phyloP scores from a whole-genome alignment of 2,113 vertebrate genomes.

The Calonectris borealis region DNA sequence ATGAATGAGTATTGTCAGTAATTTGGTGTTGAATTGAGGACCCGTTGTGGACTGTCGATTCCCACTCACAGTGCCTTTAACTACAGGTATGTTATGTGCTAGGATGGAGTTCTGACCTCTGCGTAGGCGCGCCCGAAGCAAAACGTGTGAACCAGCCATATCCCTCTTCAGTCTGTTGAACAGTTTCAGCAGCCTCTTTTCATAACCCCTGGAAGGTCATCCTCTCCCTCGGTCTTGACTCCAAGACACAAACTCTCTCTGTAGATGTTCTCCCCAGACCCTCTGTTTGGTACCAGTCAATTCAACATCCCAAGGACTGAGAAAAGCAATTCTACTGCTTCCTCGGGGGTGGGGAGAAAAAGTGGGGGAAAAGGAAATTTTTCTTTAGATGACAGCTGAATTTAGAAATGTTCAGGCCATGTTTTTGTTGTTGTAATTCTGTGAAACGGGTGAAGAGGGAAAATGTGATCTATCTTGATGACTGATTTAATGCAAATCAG shows the following conservation, averaged over 20 bases:
- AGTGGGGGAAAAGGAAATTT: background rate
- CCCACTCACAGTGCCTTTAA: background rate
- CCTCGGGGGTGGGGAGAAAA: background rate
- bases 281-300: background rate
- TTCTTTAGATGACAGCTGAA: background rate
- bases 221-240: background rate
- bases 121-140: background rate
- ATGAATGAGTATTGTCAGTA: background rate
- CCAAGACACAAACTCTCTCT: background rate
- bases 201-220: background rate
- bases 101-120: background rate
- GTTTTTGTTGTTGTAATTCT: background rate
- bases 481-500: constrained; percentile 20
- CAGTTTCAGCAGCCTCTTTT: background rate
- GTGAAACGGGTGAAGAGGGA: background rate
- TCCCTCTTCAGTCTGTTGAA: background rate
- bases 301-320: background rate
- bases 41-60: background rate
- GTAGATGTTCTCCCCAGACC: background rate
- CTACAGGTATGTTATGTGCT: background rate
- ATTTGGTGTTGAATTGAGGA: background rate
- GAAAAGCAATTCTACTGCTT: background rate
- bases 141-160: background rate
- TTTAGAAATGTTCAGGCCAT: background rate
- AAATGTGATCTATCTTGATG: background rate